Percentiles rank a stretch among this genome's conserved stretches.
Evolutionary conservation across 1,140 invertebrate species (phyloP).

Genomic region (Antheraea pernyi): DNA sequence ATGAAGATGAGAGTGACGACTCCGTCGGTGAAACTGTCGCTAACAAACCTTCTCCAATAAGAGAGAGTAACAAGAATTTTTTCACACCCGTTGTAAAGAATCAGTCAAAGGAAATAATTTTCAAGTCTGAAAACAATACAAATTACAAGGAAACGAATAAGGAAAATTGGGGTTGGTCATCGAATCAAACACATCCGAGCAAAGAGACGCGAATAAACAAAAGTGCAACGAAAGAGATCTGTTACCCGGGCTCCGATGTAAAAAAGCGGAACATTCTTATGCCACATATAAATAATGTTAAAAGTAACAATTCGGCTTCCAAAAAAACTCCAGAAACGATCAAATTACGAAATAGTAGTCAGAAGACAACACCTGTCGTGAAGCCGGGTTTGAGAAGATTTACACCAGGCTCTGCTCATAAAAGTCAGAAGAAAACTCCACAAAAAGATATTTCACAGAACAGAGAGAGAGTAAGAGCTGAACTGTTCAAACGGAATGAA

Average conservation of each 20-base stretch:
- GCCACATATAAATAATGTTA: slow-evolving; percentile 39
- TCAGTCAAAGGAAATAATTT: slow-evolving; percentile 35
- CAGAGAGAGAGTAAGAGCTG: slow-evolving; percentile 62
- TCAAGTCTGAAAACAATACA: slow-evolving; percentile 51
- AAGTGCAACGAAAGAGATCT: slow-evolving; percentile 30
- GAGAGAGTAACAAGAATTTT: slow-evolving; percentile 35
- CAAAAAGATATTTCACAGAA: slow-evolving; percentile 42
- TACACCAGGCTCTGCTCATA: slow-evolving; percentile 50
- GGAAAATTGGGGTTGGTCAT: slow-evolving; percentile 44
- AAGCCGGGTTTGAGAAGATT: slow-evolving; percentile 64
- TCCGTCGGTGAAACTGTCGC: slow-evolving; percentile 47
- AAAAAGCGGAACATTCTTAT: slow-evolving; percentile 44
- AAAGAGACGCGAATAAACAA: slow-evolving; percentile 38
- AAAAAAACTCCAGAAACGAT: slow-evolving; percentile 48
- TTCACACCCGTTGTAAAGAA: slow-evolving; percentile 44
- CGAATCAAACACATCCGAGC: slow-evolving; percentile 42
- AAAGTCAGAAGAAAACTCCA: slow-evolving; percentile 56
- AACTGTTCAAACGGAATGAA: slow-evolving; percentile 52
- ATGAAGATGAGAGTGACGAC: slow-evolving; percentile 58
- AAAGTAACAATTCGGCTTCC: slow-evolving; percentile 30
- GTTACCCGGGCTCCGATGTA: slow-evolving; percentile 33
- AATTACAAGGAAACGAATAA: slow-evolving; percentile 42
- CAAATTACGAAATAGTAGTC: slow-evolving; percentile 39
- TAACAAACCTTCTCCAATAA: slow-evolving; percentile 34
- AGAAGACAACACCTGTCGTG: slow-evolving; percentile 61